A percentile compares a stretch with the other conserved stretches of the same genome.
phyloP scores from a whole-genome alignment of 1,140 invertebrate genomes.

The Eurosta solidaginis region DNA sequence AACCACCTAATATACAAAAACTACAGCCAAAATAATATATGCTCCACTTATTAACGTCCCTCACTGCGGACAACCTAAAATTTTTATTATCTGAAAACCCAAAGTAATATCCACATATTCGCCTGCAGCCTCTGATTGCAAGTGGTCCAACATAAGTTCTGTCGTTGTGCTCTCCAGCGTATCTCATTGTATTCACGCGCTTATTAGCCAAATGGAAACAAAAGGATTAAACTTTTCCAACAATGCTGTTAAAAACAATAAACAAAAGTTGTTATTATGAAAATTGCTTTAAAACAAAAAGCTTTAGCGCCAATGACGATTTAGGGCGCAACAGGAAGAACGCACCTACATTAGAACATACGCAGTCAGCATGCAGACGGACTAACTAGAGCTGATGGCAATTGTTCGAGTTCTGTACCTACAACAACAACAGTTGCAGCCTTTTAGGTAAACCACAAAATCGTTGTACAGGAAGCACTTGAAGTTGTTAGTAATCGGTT shows the following conservation, averaged over 20 bases:
- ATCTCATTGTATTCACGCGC: neutral
- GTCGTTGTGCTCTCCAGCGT: neutral
- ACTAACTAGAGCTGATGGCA: neutral
- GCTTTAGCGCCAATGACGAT: neutral
- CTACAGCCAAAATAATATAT: too few relatives aligned
- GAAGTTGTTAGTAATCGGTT: neutral
- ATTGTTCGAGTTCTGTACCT: neutral
- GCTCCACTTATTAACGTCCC: neutral
- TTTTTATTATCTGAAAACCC: neutral
- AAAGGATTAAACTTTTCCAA: constrained; percentile 51
- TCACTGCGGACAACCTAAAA: neutral
- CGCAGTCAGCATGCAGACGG: neutral
- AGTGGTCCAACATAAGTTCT: neutral
- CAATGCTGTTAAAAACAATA: constrained; percentile 59
- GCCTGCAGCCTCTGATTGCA: neutral
- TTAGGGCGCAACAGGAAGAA: too few relatives aligned
- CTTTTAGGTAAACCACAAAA: constrained; percentile 33
- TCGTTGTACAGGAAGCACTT: constrained; percentile 25
- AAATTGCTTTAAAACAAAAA: constrained; percentile 21
- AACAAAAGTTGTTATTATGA: constrained; percentile 41
- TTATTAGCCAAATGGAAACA: constrained; percentile 37
- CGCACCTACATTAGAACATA: neutral
- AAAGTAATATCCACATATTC: neutral
- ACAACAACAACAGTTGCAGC: neutral
- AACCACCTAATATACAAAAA: too few relatives aligned